A percentile compares a stretch with the other conserved stretches of the same genome.
Conservation (phyloP, 2,113 vertebrate genomes). For the Machaerirhynchus nigripectus region DNA sequence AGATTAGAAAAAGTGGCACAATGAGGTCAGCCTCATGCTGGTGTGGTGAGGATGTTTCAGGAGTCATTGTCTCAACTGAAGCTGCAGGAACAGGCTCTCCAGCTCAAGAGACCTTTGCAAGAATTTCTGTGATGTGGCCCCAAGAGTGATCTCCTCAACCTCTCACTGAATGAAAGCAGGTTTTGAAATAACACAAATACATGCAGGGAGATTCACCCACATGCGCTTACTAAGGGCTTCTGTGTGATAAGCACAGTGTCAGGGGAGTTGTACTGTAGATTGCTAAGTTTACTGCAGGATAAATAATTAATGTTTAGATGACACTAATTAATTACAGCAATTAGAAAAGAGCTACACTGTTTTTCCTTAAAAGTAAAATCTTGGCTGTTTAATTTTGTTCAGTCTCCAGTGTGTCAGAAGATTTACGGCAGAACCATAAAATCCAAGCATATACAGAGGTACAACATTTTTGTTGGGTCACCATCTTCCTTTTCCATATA, state of each 20-base stretch:
- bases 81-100: neutral
- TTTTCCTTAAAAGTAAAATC: neutral
- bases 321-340: conserved; percentile 15
- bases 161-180: neutral
- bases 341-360: neutral
- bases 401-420: neutral
- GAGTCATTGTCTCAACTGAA: neutral
- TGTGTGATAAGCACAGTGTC: neutral
- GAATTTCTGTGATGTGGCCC: neutral
- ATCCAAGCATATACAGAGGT: neutral
- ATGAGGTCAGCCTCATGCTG: neutral
- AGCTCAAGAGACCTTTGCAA: neutral
- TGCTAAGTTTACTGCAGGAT: conserved; percentile 6
- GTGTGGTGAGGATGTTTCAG: neutral
- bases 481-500: neutral
- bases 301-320: conserved; percentile 46
- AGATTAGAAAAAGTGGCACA: neutral
- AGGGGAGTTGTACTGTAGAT: neutral
- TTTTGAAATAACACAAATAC: neutral
- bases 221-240: neutral
- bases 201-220: neutral
- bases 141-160: neutral
- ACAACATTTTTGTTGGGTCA: fast-evolving
- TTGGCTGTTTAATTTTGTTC: neutral
- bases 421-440: neutral